phyloP scores from a whole-genome alignment of 2,797 vertebrate genomes.

The Scarus forsteni region DNA sequence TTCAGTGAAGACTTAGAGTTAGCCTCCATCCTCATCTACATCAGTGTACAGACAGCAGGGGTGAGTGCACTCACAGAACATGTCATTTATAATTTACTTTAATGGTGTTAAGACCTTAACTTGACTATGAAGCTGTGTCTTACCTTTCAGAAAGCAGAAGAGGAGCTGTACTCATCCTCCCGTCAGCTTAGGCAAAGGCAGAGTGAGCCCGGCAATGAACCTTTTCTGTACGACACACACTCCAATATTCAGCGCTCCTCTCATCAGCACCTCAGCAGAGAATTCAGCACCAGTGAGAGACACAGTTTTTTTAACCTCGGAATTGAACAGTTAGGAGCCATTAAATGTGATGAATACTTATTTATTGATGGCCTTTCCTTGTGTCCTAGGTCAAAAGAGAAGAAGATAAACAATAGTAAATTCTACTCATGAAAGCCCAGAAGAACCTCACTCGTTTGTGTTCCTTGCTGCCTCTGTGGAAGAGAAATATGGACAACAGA shows the following conservation, averaged over 20 bases:
- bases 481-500: background rate
- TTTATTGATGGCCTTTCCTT: constrained; percentile 29
- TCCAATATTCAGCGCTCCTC: constrained; percentile 78
- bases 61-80: constrained; percentile 69
- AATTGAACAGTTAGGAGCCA: background rate
- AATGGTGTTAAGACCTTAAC: background rate
- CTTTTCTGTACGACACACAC: constrained; percentile 91
- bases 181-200: constrained; percentile 90
- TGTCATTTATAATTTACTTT: no score
- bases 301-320: constrained; percentile 77
- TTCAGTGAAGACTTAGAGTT: constrained; percentile 92
- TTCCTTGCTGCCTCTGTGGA: background rate
- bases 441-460: background rate
- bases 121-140: background rate
- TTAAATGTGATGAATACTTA: background rate
- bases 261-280: constrained; percentile 79
- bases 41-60: constrained; percentile 88
- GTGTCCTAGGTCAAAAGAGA: constrained; percentile 88
- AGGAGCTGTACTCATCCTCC: constrained; percentile 95
- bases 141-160: constrained; percentile 85
- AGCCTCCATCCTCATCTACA: constrained; percentile 92
- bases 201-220: constrained; percentile 85
- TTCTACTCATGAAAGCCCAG: constrained; percentile 90
- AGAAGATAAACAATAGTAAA: constrained; percentile 93
- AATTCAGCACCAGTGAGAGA: constrained; percentile 86